Conservation (phyloP, 2,113 vertebrate genomes). For the Labeo catla region DNA sequence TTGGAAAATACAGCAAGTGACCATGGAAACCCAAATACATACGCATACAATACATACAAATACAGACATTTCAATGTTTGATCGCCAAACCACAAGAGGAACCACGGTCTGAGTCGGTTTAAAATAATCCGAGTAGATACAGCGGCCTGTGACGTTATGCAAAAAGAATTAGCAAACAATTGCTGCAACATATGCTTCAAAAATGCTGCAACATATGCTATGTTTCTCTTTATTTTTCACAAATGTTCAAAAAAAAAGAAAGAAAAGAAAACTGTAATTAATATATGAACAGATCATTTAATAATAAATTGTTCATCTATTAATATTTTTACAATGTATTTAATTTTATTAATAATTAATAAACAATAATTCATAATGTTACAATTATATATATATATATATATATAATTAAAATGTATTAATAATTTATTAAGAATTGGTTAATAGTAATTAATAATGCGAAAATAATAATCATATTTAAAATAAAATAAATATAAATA, state of each 20-base stretch:
- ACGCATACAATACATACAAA: slow-evolving; percentile 28
- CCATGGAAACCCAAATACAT: slow-evolving; percentile 53
- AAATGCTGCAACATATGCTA: background rate
- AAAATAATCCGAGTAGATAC: background rate
- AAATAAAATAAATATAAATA: no score
- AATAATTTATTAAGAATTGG: no score
- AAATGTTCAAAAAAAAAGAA: background rate
- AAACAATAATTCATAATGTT: no score
- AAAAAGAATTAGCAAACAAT: background rate
- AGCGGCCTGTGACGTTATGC: background rate
- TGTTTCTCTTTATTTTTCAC: background rate
- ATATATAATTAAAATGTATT: no score
- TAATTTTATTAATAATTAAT: no score
- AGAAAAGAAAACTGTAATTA: background rate
- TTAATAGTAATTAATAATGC: no score
- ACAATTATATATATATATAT: no score
- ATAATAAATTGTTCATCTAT: background rate
- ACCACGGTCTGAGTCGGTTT: slow-evolving; percentile 1
- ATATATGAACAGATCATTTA: background rate
- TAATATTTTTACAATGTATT: background rate
- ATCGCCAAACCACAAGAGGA: slow-evolving; percentile 41
- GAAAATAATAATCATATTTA: no score
- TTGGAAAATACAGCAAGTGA: slow-evolving; percentile 9
- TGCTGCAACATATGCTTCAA: background rate
- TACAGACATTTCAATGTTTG: slow-evolving; percentile 19